phyloP scores from a whole-genome alignment of 2,797 vertebrate genomes.

The Acanthopagrus latus region DNA sequence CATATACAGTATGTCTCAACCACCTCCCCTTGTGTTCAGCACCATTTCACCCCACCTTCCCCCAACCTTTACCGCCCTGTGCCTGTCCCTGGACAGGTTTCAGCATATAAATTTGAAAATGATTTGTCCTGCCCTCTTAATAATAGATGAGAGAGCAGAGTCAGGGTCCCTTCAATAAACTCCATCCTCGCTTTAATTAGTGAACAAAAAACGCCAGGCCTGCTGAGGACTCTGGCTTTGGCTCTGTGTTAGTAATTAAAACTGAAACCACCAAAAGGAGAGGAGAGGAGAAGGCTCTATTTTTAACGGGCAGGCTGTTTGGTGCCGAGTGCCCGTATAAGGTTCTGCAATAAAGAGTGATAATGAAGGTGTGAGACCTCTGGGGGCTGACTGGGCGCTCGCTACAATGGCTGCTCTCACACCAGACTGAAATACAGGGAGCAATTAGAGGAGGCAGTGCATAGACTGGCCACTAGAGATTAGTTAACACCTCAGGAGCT shows the following conservation, averaged over 20 bases:
- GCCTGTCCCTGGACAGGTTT: slow-evolving; percentile 91
- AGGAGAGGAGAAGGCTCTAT: slow-evolving; percentile 90
- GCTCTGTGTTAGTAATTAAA: slow-evolving; percentile 97
- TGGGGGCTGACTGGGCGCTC: slow-evolving; percentile 91
- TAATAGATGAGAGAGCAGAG: slow-evolving; percentile 96
- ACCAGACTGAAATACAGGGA: slow-evolving; percentile 93
- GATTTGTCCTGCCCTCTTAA: slow-evolving; percentile 98
- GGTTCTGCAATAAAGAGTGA: slow-evolving; percentile 97
- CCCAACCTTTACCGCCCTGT: slow-evolving; percentile 73
- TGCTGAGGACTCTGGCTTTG: slow-evolving; percentile 91
- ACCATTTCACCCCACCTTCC: slow-evolving; percentile 67
- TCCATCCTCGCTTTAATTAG: slow-evolving; percentile 96
- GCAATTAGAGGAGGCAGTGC: slow-evolving; percentile 93
- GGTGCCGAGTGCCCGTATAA: slow-evolving; percentile 91
- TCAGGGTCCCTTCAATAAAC: slow-evolving; percentile 95
- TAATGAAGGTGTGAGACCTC: slow-evolving; percentile 99
- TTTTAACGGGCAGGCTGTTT: slow-evolving; percentile 95
- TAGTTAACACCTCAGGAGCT: slow-evolving; percentile 92
- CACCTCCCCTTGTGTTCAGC: slow-evolving; percentile 69
- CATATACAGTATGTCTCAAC: slow-evolving; percentile 58
- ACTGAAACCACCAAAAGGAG: slow-evolving; percentile 94
- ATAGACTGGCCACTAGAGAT: slow-evolving; percentile 91
- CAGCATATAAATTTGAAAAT: slow-evolving; percentile 97
- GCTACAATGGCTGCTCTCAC: slow-evolving; percentile 93
- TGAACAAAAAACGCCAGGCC: slow-evolving; percentile 88